Evolutionary conservation across 2,113 vertebrate genomes (phyloP).

Genomic region (Sterrhoptilus dennistouni): DNA sequence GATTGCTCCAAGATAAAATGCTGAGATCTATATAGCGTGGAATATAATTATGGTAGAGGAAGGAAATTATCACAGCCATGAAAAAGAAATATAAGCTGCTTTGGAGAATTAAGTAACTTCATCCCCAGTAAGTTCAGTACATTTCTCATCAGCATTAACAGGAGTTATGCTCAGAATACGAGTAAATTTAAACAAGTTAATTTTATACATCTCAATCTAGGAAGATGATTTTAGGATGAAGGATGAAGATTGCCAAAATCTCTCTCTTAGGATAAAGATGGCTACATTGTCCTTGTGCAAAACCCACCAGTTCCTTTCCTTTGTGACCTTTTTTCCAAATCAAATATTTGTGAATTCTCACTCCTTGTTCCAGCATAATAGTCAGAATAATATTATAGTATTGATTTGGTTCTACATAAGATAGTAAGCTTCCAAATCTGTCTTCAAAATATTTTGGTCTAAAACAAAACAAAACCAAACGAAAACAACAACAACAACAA

Average conservation of each 20-base stretch:
- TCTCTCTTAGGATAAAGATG: background rate
- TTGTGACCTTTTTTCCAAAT: background rate
- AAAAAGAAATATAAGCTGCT: constrained; percentile 52
- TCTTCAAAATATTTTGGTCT: background rate
- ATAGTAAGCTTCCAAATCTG: background rate
- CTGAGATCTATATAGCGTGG: background rate
- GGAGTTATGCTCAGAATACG: background rate
- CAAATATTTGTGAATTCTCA: background rate
- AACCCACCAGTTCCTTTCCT: background rate
- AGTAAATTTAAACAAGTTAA: constrained; percentile 36
- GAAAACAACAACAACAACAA: background rate
- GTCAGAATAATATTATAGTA: background rate
- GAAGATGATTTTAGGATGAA: background rate
- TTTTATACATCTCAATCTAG: background rate
- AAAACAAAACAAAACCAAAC: background rate
- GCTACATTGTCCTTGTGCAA: background rate
- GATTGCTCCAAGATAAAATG: background rate
- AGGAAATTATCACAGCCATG: constrained; percentile 1
- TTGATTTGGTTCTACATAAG: background rate
- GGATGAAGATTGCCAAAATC: background rate
- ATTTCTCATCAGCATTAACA: constrained; percentile 39
- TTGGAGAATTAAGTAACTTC: constrained; percentile 37
- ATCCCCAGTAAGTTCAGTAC: background rate
- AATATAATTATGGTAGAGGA: constrained; percentile 9
- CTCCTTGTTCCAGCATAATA: background rate